Evolutionary conservation across 2,113 vertebrate species (phyloP).

Genomic region (Cinclus cinclus): DNA sequence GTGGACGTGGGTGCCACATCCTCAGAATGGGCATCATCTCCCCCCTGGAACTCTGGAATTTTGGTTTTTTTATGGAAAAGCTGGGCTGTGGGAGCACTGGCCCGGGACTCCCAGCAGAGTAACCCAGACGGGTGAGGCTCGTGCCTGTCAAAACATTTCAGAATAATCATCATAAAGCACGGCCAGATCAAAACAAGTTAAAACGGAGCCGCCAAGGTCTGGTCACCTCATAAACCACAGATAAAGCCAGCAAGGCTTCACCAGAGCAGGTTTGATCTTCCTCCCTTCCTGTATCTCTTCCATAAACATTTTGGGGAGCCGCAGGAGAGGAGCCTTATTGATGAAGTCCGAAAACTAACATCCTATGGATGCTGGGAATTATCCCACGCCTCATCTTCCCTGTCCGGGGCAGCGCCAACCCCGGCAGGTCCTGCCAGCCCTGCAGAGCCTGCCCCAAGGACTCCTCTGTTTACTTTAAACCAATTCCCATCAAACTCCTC

Average conservation of each 20-base stretch:
- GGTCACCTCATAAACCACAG: slow-evolving; percentile 70
- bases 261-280: slow-evolving; percentile 66
- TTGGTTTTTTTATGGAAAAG: background rate
- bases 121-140: slow-evolving; percentile 32
- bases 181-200: slow-evolving; percentile 62
- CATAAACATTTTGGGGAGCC: slow-evolving; percentile 59
- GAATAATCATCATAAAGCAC: slow-evolving; percentile 58
- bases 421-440: background rate
- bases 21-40: background rate
- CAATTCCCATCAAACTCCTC: background rate
- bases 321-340: slow-evolving; percentile 22
- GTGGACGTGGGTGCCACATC: background rate
- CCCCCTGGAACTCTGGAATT: background rate
- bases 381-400: slow-evolving; percentile 8
- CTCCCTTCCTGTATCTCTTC: slow-evolving; percentile 64
- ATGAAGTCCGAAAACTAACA: slow-evolving; percentile 40
- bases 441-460: background rate
- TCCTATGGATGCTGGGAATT: slow-evolving; percentile 15
- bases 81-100: rapidly evolving
- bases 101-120: background rate
- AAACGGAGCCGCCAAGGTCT: slow-evolving; percentile 54
- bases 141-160: slow-evolving; percentile 68
- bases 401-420: background rate
- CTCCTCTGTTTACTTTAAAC: slow-evolving; percentile 2
- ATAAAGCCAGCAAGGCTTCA: slow-evolving; percentile 40